Evolutionary conservation across 2,888 invertebrate genomes (phyloP).

Genomic region (Adelognathus sp.): DNA sequence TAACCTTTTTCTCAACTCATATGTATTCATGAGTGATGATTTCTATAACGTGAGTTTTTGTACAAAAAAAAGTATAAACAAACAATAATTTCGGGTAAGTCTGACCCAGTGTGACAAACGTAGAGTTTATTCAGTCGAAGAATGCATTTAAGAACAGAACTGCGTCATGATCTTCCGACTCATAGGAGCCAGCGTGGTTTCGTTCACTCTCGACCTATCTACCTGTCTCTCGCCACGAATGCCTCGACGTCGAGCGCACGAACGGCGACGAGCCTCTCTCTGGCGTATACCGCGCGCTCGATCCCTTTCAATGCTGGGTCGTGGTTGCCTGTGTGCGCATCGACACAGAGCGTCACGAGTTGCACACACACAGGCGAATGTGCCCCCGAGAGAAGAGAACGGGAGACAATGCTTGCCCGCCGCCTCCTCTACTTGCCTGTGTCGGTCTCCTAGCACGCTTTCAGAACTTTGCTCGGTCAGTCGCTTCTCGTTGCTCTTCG

Average conservation of each 20-base stretch:
- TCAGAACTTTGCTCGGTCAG: conserved; percentile 35
- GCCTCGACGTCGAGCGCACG: not conserved
- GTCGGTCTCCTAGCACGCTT: conserved; percentile 23
- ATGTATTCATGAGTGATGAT: no score
- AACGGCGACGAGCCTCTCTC: not conserved
- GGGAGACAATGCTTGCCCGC: conserved; percentile 26
- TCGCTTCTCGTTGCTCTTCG: conserved; percentile 6
- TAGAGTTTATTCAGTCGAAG: not conserved
- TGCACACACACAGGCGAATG: not conserved
- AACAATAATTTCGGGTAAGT: no score
- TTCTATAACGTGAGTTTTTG: no score
- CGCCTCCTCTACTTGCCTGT: not conserved
- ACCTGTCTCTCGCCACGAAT: not conserved
- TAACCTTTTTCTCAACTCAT: no score
- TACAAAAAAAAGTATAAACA: no score
- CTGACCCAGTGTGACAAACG: not conserved
- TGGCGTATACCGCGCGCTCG: conserved; percentile 17
- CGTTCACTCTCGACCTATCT: conserved; percentile 6
- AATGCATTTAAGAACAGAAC: not conserved
- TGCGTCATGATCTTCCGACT: not conserved
- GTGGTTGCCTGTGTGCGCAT: not conserved
- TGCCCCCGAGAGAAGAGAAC: conserved; percentile 25
- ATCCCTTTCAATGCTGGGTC: conserved; percentile 34
- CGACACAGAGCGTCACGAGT: not conserved
- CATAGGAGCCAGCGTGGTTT: not conserved